Evolutionary conservation across 2,888 invertebrate genomes (phyloP).

Genomic region (Sycophila texana): DNA sequence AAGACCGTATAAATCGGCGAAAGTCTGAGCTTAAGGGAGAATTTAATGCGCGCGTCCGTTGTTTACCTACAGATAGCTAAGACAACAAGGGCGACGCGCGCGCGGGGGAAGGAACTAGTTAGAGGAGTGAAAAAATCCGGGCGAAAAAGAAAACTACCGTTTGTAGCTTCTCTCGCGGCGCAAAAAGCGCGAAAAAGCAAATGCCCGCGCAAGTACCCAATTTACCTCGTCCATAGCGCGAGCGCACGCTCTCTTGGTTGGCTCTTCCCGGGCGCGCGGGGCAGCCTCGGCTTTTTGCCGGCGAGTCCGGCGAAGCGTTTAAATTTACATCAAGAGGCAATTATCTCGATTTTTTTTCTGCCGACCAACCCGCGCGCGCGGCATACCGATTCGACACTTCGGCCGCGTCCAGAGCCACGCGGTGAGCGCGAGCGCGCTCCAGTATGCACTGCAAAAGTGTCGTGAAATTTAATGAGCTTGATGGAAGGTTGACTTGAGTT

Average conservation of each 20-base stretch:
- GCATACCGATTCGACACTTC: slow-evolving; percentile 23
- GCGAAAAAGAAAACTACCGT: not conserved
- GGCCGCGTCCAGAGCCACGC: too few relatives aligned
- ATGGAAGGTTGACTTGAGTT: too few relatives aligned
- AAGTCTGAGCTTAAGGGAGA: too few relatives aligned
- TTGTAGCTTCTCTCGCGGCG: not conserved
- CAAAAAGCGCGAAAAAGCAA: slow-evolving; percentile 12
- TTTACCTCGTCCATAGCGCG: not conserved
- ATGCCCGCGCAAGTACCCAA: slow-evolving; percentile 14
- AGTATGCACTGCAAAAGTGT: too few relatives aligned
- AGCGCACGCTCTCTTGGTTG: not conserved
- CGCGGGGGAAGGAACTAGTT: too few relatives aligned
- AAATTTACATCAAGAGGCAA: slow-evolving; percentile 47
- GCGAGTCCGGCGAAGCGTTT: slow-evolving; percentile 27
- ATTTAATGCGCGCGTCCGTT: not conserved
- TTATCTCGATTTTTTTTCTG: slow-evolving; percentile 33
- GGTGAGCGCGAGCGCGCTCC: too few relatives aligned
- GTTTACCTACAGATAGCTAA: not conserved
- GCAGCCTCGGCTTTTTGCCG: slow-evolving; percentile 18
- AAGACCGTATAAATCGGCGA: too few relatives aligned
- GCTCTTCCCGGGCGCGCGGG: not conserved
- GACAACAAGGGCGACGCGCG: too few relatives aligned
- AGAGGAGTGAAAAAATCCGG: not conserved
- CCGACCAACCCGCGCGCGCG: not conserved
- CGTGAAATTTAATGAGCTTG: too few relatives aligned